These are phyloP conservation scores for Ennomos quercinarius DNA, from an alignment of 2,888 invertebrate genomes.

Conservation along the genomic window DNA sequence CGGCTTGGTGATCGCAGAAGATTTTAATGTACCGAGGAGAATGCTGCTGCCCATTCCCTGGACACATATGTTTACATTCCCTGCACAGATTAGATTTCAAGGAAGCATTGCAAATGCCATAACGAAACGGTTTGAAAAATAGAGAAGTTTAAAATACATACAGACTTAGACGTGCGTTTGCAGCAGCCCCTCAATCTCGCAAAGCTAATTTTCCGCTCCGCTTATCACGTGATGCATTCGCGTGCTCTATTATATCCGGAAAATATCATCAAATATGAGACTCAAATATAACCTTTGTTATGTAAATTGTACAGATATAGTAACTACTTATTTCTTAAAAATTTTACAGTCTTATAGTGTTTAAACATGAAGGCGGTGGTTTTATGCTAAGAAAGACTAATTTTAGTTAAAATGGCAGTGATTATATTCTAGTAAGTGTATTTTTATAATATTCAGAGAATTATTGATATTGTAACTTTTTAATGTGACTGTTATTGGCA, in stretches of 20 bases:
- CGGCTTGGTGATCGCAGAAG: too few relatives aligned
- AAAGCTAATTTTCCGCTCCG: slow-evolving; percentile 35
- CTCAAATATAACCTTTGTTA: slow-evolving; percentile 17
- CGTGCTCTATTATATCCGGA: slow-evolving; percentile 26
- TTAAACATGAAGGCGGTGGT: slow-evolving; percentile 21
- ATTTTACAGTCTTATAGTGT: slow-evolving; percentile 16
- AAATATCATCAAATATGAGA: slow-evolving; percentile 29
- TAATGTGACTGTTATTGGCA: too few relatives aligned
- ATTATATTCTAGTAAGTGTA: slow-evolving; percentile 21
- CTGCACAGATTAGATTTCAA: too few relatives aligned
- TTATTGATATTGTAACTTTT: not conserved
- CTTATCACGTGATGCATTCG: slow-evolving; percentile 34
- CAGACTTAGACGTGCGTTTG: too few relatives aligned
- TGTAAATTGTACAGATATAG: slow-evolving; percentile 15
- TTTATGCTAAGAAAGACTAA: slow-evolving; percentile 5
- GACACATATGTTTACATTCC: too few relatives aligned
- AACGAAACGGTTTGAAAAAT: too few relatives aligned
- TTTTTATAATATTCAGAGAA: not conserved
- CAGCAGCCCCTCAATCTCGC: too few relatives aligned
- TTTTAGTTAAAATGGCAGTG: slow-evolving; percentile 14
- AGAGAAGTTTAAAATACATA: too few relatives aligned
- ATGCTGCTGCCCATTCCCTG: too few relatives aligned
- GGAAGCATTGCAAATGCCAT: too few relatives aligned
- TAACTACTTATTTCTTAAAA: slow-evolving; percentile 4
- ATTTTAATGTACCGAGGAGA: too few relatives aligned